Evolutionary conservation across 2,888 invertebrate species (phyloP).

Genomic region (Dynastes maya): DNA sequence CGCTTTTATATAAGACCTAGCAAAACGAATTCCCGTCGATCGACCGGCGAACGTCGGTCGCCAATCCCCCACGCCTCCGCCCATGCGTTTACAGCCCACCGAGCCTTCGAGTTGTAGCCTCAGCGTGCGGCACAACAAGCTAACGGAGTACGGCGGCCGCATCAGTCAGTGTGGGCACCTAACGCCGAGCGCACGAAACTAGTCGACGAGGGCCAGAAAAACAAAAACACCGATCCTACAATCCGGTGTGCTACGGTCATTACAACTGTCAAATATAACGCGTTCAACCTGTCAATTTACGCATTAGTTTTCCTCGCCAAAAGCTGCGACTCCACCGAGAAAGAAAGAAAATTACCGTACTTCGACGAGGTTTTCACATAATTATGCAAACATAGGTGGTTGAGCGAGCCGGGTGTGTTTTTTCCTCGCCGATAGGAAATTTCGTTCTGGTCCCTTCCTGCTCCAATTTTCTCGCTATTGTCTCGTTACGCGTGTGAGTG

Average conservation of each 20-base stretch:
- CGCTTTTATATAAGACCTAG: not conserved
- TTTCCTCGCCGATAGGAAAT: slow-evolving; percentile 4
- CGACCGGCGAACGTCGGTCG: slow-evolving; percentile 25
- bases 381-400: slow-evolving; percentile 27
- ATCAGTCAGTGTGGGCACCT: slow-evolving; percentile 23
- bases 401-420: slow-evolving; percentile 33
- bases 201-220: slow-evolving; percentile 45
- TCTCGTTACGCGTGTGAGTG: slow-evolving; percentile 14
- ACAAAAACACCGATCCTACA: slow-evolving; percentile 32
- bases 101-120: slow-evolving; percentile 41
- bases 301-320: slow-evolving; percentile 12
- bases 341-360: not conserved
- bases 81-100: slow-evolving; percentile 51
- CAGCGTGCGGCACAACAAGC: slow-evolving; percentile 28
- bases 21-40: slow-evolving; percentile 9
- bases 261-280: slow-evolving; percentile 48
- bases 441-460: not conserved
- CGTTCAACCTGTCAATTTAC: slow-evolving; percentile 34
- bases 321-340: not conserved
- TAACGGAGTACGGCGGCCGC: slow-evolving; percentile 36
- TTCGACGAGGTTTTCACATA: slow-evolving; percentile 3
- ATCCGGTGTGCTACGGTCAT: slow-evolving; percentile 18
- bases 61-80: slow-evolving; percentile 48
- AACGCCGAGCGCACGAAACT: slow-evolving; percentile 33
- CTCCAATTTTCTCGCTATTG: no score